phyloP scores from a whole-genome alignment of 2,113 vertebrate genomes.

The Pitta sordida region DNA sequence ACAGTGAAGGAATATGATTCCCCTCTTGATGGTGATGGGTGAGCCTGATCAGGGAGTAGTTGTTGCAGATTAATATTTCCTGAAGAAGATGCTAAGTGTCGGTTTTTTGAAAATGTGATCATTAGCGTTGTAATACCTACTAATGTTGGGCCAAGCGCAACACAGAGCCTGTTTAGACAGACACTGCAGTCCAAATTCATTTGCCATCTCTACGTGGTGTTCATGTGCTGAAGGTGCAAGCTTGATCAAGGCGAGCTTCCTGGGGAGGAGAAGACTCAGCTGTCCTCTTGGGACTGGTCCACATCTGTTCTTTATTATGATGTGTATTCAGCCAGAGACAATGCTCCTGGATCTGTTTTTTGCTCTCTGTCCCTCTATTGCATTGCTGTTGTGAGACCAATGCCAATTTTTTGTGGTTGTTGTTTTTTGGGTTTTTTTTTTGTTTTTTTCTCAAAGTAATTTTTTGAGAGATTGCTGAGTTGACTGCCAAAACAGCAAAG shows the following conservation, averaged over 20 bases:
- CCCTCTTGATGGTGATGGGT: neutral
- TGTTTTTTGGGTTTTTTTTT: too few species aligned
- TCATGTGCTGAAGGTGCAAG: neutral
- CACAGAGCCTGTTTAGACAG: neutral
- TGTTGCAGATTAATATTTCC: neutral
- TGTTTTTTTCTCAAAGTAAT: neutral
- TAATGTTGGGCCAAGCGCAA: neutral
- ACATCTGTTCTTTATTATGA: neutral
- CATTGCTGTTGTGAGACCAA: neutral
- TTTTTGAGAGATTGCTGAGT: neutral
- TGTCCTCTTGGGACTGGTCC: neutral
- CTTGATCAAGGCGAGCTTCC: neutral
- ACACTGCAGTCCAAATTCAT: accelerated
- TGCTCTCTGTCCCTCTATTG: neutral
- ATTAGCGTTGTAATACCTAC: neutral
- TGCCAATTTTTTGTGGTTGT: neutral
- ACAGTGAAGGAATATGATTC: neutral
- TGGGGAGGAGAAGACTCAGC: neutral
- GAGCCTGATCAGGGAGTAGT: neutral
- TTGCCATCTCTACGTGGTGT: neutral
- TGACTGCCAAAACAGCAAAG: neutral
- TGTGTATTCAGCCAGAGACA: neutral
- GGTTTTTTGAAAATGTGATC: neutral
- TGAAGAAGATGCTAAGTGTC: neutral
- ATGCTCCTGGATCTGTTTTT: neutral